phyloP scores from a whole-genome alignment of 2,888 invertebrate genomes.

The Alsophila aescularia region DNA sequence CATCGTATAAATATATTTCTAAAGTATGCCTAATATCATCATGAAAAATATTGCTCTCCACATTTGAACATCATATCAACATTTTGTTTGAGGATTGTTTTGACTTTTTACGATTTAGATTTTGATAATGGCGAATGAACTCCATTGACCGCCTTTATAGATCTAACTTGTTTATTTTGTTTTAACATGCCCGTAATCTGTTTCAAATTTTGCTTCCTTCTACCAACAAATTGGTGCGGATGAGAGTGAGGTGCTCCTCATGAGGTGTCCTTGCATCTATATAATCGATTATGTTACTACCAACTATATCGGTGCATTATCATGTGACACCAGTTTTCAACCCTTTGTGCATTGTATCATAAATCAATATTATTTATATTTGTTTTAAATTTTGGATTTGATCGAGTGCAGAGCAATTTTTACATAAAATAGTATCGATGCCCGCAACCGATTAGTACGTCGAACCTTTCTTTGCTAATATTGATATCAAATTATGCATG shows the following conservation, averaged over 20 bases:
- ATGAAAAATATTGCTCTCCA: background rate
- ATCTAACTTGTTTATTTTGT: constrained; percentile 32
- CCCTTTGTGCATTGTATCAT: constrained; percentile 28
- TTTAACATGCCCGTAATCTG: constrained; percentile 29
- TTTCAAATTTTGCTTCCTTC: constrained; percentile 33
- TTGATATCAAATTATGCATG: background rate
- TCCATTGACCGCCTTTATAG: constrained; percentile 23
- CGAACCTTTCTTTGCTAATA: background rate
- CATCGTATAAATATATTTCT: constrained; percentile 1
- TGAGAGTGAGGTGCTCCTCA: constrained; percentile 50
- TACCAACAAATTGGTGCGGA: constrained; percentile 50
- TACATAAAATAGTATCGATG: background rate
- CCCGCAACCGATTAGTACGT: background rate
- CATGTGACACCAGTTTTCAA: constrained; percentile 46
- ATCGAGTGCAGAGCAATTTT: background rate
- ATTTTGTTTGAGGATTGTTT: constrained; percentile 1
- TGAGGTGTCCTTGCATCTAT: constrained; percentile 39
- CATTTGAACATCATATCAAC: background rate
- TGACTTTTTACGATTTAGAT: constrained; percentile 12
- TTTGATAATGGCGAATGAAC: constrained; percentile 22
- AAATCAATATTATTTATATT: background rate
- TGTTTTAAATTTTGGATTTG: background rate
- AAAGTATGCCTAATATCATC: constrained; percentile 15
- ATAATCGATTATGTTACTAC: constrained; percentile 45
- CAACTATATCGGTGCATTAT: constrained; percentile 51